phyloP scores from a whole-genome alignment of 1,140 invertebrate genomes.

The Neotoxoptera formosana region DNA sequence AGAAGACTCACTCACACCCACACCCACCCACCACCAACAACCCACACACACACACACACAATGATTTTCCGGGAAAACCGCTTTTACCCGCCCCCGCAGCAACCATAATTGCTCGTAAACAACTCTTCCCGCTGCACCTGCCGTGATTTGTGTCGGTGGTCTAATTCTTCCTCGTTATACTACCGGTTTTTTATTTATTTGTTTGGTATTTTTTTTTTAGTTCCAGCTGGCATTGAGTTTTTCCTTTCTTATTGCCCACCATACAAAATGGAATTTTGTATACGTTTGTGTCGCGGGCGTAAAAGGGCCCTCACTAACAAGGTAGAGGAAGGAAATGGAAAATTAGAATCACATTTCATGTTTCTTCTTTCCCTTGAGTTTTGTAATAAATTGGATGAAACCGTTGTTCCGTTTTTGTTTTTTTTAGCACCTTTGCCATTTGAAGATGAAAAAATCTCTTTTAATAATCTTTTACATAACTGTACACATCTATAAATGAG shows the following conservation, averaged over 20 bases:
- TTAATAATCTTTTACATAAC: neutral
- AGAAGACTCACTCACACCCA: conserved; percentile 11
- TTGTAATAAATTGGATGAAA: conserved; percentile 49
- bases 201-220: neutral
- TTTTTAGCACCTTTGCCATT: neutral
- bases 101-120: conserved; percentile 53
- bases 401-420: neutral
- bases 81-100: neutral
- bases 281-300: neutral
- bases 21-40: neutral
- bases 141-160: conserved; percentile 47
- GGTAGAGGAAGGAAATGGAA: conserved; percentile 10
- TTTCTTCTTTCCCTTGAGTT: conserved; percentile 3
- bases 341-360: conserved; percentile 57
- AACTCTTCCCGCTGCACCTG: conserved; percentile 39
- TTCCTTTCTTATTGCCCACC: neutral
- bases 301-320: conserved; percentile 23
- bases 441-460: neutral
- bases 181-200: neutral
- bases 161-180: conserved; percentile 52
- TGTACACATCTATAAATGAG: neutral
- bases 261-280: conserved; percentile 32
- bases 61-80: neutral
- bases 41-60: neutral
- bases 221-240: neutral